Evolutionary conservation across 2,113 vertebrate species (phyloP).

Genomic region (Theropithecus gelada): DNA sequence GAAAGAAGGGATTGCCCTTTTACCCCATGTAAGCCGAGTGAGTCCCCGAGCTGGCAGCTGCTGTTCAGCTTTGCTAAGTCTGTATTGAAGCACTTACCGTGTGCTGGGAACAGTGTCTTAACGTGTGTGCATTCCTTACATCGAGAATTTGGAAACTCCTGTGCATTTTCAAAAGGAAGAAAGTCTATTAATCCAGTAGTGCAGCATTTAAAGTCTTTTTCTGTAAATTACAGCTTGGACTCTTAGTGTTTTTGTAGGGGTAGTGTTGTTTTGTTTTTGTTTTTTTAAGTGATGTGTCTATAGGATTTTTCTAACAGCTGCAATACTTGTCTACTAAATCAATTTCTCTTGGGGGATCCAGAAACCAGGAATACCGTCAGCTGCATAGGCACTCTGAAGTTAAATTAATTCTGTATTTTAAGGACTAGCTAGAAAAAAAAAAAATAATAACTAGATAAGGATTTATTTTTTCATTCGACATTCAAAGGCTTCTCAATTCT

Average conservation of each 20-base stretch:
- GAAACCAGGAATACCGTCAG: conserved; percentile 1
- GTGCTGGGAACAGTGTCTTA: neutral
- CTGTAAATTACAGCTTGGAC: neutral
- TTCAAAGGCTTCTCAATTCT: neutral
- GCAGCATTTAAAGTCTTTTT: neutral
- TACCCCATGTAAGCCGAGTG: neutral
- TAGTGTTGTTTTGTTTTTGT: neutral
- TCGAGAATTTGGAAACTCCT: conserved; percentile 17
- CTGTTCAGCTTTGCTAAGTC: neutral
- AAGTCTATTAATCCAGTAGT: neutral
- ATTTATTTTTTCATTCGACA: neutral
- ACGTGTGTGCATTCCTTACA: neutral
- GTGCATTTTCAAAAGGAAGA: neutral
- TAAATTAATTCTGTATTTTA: neutral
- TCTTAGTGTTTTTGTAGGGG: neutral
- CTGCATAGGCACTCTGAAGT: conserved; percentile 8
- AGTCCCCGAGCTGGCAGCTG: neutral
- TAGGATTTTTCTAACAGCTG: neutral
- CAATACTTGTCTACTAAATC: neutral
- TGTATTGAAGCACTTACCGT: neutral
- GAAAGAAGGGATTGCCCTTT: neutral
- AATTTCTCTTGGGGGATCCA: neutral
- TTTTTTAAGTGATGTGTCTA: neutral
- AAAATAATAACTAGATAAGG: neutral
- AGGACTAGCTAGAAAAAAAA: neutral